These are phyloP conservation scores for Pseudococcus viburni DNA, from an alignment of 2,888 invertebrate genomes.

Conservation along the genomic window DNA sequence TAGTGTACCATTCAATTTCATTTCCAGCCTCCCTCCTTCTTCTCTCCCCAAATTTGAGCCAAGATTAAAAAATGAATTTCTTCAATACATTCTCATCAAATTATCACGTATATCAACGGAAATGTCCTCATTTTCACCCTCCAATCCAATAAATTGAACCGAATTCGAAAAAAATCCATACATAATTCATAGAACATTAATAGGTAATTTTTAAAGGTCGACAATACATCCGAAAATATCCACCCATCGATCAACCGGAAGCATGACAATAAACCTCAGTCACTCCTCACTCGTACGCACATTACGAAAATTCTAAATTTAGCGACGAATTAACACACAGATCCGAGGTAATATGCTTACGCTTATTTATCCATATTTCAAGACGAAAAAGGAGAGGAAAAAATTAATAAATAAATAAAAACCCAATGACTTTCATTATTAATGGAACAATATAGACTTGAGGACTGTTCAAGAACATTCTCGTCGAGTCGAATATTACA, in stretches of 20 bases:
- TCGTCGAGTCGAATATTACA: not conserved
- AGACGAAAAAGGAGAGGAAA: not conserved
- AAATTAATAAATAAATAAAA: not conserved
- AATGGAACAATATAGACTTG: not conserved
- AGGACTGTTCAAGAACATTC: not conserved
- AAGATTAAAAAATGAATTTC: no score
- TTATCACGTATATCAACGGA: no score
- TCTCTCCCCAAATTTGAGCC: no score
- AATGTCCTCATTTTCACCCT: no score
- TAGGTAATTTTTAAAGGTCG: not conserved
- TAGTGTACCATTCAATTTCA: no score
- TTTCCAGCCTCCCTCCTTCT: no score
- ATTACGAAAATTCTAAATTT: constrained; percentile 28
- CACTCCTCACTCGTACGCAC: not conserved
- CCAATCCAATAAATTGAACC: no score
- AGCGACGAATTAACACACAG: not conserved
- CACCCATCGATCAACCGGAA: not conserved
- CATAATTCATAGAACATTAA: not conserved
- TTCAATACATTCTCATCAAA: no score
- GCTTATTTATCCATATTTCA: constrained; percentile 5
- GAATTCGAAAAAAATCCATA: no score
- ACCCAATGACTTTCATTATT: constrained; percentile 1
- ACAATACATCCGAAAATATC: not conserved
- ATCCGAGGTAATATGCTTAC: not conserved
- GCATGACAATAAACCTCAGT: not conserved